Base-by-base conservation (phyloP, 2,888 invertebrate genomes). In the Agonopterix heracliana region DNA sequence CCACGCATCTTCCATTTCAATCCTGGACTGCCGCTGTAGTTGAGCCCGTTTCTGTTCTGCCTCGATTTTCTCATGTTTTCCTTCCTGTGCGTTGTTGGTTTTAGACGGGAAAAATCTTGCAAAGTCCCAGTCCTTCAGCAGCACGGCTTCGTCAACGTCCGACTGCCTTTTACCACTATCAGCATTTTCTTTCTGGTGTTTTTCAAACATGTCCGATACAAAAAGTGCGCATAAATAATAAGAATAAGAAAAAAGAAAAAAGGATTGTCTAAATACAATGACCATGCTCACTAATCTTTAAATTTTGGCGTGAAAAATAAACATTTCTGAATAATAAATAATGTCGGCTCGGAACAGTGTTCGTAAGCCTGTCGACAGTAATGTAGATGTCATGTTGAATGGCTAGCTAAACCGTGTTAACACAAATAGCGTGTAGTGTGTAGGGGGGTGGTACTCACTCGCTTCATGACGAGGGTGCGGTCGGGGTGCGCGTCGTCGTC, bases 381-480 rank as follows among this genome's bases (percentile, higher is more conserved):
- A 50, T 26, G 7, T 26, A 26, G 26, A 17, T 17, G 17, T 17
- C 2, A 17, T 17, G 17, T 17, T 17, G 17, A 26, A 26, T 26
- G 26, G 26, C 26, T 26, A 26, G 26, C 26, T 26, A 26, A 40
- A 36, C 26, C 44, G 40, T 58, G 63, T 64, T 65, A 66, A 59
- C 57, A 59, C 59, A 55, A 56, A 41, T 34, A 44, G n/a, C 44
- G 44, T 34, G 12, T 12, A 13, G 34, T 34, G 9, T n/a, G 41
- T 12, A n/a, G 5, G 26, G 17, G 2, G 12, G 5, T 10, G 36
- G 10, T 2, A 92, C 95, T 93, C 83, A 97, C 97, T 93, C 96
- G 91, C 86, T 96, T 93, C 91, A 96, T 94, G 73, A 97, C 96
- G 81, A 98, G 92, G 51, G 97, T 98, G 71, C 96, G 92, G 81